These are phyloP conservation scores for Corydoras maculifer DNA, from an alignment of 2,113 vertebrate genomes.

Conservation along the genomic window DNA sequence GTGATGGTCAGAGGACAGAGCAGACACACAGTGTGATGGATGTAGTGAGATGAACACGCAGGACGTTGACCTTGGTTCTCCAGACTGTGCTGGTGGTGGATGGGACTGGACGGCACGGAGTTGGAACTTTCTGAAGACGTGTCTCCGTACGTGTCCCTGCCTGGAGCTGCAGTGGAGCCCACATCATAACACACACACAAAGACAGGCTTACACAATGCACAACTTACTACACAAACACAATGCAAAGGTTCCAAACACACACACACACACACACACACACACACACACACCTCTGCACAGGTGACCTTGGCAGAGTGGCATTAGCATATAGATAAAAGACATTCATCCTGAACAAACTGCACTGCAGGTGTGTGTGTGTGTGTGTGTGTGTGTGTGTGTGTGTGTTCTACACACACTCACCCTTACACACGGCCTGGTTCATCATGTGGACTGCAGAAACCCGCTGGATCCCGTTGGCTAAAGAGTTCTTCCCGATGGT, in stretches of 20 bases:
- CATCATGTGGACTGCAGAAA: constrained; percentile 37
- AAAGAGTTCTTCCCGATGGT: constrained; percentile 19
- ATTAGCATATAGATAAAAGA: too few relatives aligned
- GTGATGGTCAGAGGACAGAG: too few relatives aligned
- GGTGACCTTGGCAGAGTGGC: too few relatives aligned
- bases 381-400: too few relatives aligned
- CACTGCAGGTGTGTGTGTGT: too few relatives aligned
- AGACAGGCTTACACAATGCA: too few relatives aligned
- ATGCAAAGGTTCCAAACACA: too few relatives aligned
- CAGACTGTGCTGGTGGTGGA: constrained; percentile 75
- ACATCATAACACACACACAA: neutral
- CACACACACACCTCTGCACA: too few relatives aligned
- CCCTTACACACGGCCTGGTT: constrained; percentile 35
- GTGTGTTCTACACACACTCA: neutral
- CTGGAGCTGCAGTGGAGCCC: constrained; percentile 48
- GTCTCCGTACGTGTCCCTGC: constrained; percentile 77
- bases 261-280: too few relatives aligned
- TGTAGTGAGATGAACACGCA: neutral
- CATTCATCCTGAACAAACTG: too few relatives aligned
- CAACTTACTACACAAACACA: too few relatives aligned
- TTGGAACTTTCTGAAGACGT: constrained; percentile 86
- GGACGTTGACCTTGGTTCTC: constrained; percentile 75
- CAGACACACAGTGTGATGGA: neutral
- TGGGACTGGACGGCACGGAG: constrained; percentile 76
- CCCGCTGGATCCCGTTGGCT: constrained; percentile 33